These are phyloP conservation scores for Chaetophractus vellerosus DNA, from an alignment of 2,797 vertebrate species.

Conservation along the genomic window DNA sequence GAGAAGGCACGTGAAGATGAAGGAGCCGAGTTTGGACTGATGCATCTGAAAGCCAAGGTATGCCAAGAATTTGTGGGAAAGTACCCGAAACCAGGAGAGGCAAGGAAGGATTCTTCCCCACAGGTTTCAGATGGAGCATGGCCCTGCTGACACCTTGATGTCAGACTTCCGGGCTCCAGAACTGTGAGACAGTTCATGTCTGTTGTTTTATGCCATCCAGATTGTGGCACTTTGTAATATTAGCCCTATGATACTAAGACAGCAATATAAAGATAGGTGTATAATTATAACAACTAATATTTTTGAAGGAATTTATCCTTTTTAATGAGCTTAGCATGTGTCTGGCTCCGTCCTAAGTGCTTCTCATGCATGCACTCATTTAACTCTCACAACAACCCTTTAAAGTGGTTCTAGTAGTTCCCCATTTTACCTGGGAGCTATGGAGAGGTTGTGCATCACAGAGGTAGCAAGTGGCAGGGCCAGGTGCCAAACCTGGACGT, in stretches of 20 bases:
- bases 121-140: background rate
- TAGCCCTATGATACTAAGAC: background rate
- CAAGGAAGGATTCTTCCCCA: background rate
- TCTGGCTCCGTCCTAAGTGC: background rate
- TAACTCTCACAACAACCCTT: background rate
- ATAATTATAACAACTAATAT: background rate
- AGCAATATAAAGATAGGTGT: background rate
- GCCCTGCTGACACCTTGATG: background rate
- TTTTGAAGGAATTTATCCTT: background rate
- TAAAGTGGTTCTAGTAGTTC: background rate
- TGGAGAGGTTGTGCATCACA: background rate
- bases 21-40: too few species aligned
- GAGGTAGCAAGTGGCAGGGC: background rate
- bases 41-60: background rate
- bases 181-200: background rate
- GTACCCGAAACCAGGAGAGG: background rate
- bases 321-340: background rate
- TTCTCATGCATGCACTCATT: background rate
- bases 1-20: background rate
- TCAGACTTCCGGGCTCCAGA: background rate
- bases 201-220: background rate
- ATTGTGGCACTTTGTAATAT: background rate
- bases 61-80: background rate
- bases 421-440: background rate
- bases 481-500: background rate